Percentiles rank a stretch among this genome's conserved stretches.
These are phyloP conservation scores for Pseudobourletiella spinata DNA, from an alignment of 1,140 invertebrate species.

Conservation along the genomic window DNA sequence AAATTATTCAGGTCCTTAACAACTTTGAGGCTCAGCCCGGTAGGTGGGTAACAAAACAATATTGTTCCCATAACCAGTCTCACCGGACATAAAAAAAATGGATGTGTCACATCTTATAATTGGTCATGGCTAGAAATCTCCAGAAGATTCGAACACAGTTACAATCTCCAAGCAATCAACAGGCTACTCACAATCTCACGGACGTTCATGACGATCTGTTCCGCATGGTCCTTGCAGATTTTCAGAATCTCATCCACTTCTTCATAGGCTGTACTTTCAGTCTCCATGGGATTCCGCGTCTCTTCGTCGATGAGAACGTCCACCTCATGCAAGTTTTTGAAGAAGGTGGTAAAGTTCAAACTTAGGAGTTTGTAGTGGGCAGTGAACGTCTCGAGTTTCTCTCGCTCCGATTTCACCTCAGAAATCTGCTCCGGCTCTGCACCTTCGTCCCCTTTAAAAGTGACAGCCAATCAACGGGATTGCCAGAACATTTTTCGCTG, in stretches of 20 bases:
- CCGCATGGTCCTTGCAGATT: slow-evolving; percentile 2
- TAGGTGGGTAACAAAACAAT: no score
- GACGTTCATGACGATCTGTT: slow-evolving; percentile 4
- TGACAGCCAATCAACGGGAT: no score
- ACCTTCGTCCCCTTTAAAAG: no score
- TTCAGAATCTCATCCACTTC: slow-evolving; percentile 10
- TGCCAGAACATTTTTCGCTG: no score
- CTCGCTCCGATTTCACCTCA: background rate
- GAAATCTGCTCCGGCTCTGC: background rate
- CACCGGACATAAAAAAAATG: no score
- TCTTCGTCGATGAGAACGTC: slow-evolving; percentile 6
- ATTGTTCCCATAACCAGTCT: no score
- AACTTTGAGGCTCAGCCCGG: no score
- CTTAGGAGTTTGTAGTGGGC: slow-evolving; percentile 2
- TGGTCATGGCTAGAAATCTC: no score
- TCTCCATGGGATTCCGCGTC: slow-evolving; percentile 7
- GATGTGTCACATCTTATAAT: no score
- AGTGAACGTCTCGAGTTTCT: background rate
- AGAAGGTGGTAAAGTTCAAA: slow-evolving; percentile 6
- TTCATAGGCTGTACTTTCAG: slow-evolving; percentile 4
- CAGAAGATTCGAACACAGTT: background rate
- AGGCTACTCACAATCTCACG: slow-evolving; percentile 1
- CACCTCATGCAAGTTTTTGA: slow-evolving; percentile 5
- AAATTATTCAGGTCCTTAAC: no score
- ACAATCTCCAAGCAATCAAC: background rate